Conservation (phyloP, 2,888 invertebrate genomes). For the Ditula angustiorana region DNA sequence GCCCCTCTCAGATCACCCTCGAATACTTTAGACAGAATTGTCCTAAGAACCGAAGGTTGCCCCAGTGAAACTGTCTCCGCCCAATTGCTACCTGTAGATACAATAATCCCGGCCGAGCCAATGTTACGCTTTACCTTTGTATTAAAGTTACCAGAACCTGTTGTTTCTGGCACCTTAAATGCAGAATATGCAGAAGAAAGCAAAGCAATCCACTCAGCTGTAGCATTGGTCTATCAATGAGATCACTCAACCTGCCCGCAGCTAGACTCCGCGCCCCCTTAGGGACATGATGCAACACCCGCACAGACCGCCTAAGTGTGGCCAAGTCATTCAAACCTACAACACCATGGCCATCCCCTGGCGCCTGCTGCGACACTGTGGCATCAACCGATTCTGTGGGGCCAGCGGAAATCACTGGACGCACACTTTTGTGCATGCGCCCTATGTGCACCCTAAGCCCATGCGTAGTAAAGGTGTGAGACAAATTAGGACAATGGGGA, state of each 20-base stretch:
- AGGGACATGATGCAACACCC: background rate
- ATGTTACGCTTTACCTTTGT: conserved; percentile 8
- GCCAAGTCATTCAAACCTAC: background rate
- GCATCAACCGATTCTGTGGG: too few relatives aligned
- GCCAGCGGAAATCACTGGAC: too few relatives aligned
- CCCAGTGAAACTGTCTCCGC: background rate
- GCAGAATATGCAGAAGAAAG: background rate
- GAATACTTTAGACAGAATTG: background rate
- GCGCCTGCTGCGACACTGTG: too few relatives aligned
- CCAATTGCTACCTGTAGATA: background rate
- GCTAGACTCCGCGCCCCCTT: conserved; percentile 9
- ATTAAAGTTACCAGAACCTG: background rate
- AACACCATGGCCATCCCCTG: too few relatives aligned
- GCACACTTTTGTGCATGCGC: too few relatives aligned
- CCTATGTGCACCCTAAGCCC: too few relatives aligned
- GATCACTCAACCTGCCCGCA: background rate
- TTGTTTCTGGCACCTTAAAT: background rate
- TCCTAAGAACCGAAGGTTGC: background rate
- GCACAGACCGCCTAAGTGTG: background rate
- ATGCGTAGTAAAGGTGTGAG: too few relatives aligned
- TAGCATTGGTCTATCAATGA: background rate
- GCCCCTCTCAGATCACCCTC: conserved; percentile 3
- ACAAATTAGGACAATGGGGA: too few relatives aligned
- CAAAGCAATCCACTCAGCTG: background rate
- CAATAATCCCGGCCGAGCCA: background rate